Conservation (phyloP, 2,888 invertebrate genomes). For the Nasonia oneida region DNA sequence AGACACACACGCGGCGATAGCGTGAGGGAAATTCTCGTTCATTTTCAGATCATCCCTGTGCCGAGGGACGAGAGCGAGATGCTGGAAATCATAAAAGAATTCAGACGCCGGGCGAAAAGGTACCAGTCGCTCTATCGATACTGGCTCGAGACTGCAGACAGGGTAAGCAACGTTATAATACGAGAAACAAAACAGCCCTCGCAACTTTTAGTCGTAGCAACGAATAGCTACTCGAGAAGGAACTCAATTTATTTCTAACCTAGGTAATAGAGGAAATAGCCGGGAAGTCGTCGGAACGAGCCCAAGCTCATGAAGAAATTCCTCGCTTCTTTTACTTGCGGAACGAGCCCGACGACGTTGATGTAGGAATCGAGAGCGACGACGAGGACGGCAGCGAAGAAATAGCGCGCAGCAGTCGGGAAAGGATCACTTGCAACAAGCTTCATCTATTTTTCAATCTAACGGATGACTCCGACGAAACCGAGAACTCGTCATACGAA, state of each 20-base stretch:
- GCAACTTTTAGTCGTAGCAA: neutral
- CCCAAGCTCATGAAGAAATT: constrained; percentile 63
- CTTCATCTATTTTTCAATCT: constrained; percentile 69
- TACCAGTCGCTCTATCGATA: constrained; percentile 70
- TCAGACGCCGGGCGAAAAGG: constrained; percentile 66
- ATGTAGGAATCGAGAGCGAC: constrained; percentile 67
- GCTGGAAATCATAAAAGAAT: constrained; percentile 63
- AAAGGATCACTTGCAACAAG: constrained; percentile 65
- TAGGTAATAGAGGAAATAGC: constrained; percentile 55
- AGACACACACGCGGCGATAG: neutral
- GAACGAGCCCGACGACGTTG: constrained; percentile 66
- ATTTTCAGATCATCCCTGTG: constrained; percentile 65
- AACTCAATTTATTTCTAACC: constrained; percentile 44
- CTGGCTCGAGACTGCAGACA: constrained; percentile 68
- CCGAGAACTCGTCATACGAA: neutral
- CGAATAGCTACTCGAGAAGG: constrained; percentile 13
- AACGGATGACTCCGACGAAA: constrained; percentile 63
- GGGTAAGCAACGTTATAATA: constrained; percentile 62
- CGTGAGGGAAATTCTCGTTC: constrained; percentile 22
- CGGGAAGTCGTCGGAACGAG: constrained; percentile 47
- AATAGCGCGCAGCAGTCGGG: constrained; percentile 58
- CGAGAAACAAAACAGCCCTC: too few relatives aligned
- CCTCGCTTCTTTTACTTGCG: constrained; percentile 68
- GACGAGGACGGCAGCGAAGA: constrained; percentile 63
- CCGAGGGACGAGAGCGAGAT: constrained; percentile 66